phyloP scores from a whole-genome alignment of 2,113 vertebrate genomes.

The Amphiprion ocellaris region DNA sequence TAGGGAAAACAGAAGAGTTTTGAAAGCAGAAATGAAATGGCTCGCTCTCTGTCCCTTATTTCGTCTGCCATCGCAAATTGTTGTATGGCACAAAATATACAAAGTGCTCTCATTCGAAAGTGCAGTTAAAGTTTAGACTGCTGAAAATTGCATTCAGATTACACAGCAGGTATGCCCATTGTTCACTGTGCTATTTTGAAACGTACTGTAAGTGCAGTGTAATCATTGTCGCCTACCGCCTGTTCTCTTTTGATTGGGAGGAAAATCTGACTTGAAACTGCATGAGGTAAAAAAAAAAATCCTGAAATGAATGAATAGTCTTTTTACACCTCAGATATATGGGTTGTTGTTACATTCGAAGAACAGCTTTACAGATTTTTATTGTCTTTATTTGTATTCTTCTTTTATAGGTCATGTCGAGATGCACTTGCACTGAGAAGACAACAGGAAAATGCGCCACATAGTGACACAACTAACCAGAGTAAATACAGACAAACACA shows the following conservation, averaged over 20 bases:
- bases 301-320: neutral
- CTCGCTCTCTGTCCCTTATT: neutral
- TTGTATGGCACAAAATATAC: constrained; percentile 37
- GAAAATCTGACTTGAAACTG: constrained; percentile 37
- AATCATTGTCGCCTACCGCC: constrained; percentile 13
- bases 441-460: neutral
- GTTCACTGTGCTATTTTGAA: constrained; percentile 59
- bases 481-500: constrained; percentile 2
- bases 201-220: constrained; percentile 37
- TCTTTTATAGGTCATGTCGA: neutral
- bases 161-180: constrained; percentile 67
- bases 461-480: constrained; percentile 1
- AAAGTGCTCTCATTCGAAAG: constrained; percentile 33
- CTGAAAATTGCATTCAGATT: constrained; percentile 76
- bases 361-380: neutral
- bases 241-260: constrained; percentile 46
- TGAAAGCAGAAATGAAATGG: constrained; percentile 13
- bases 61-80: constrained; percentile 24
- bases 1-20: neutral
- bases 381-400: constrained; percentile 3
- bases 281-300: constrained; percentile 10
- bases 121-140: constrained; percentile 51
- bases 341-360: neutral
- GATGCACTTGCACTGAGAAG: neutral
- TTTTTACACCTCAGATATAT: neutral